Evolutionary conservation across 2,888 invertebrate species (phyloP), one percentile per base, ranked within the genome.

Genomic region (Caenorhabditis sulstoni): DNA sequence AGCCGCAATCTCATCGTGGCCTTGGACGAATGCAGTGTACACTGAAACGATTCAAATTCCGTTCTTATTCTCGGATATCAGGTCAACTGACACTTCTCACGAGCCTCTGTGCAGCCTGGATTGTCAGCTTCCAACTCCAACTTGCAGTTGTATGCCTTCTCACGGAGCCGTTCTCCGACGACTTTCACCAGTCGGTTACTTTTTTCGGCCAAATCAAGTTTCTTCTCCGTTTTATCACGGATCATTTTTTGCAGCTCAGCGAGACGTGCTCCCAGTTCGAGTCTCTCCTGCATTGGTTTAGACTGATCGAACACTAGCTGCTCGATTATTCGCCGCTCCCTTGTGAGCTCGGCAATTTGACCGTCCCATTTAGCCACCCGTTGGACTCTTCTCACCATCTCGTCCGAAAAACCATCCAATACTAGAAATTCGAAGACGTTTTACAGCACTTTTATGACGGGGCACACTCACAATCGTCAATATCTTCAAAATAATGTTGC

Each of bases 81-180:
- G 29, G 3, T 29, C 29, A 16, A 45, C 70, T 58, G 52, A 85
- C 85, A 44, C 62, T 57, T 57, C 58, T 87, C 86, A 41, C 98
- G 91, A 58, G 95, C 93, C 92, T 97, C 97, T 0, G 98, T 98
- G 66, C 97, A 96, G 3, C 98, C 98, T 87, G 97, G 95, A 92
- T 97, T 96, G 91, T 99, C 98, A 0, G 97, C 97, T 92, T 99
- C 98, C 68, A 99, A 91, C 92, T 99, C 99, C 93, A 97, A 95
- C 92, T 98, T 98, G 91, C 98, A 99, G 91, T 98, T 97, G 87
- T 95, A 94, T 53, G 97, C 92, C 91, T 97, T 97, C 91, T 93
- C 93, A 92, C 95, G 95, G 65, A 99, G 92, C 91, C 95, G 93
- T 77, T 96, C 93, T 88, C 96, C 93, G 92, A 97, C 97, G 90